Evolutionary conservation across 2,113 vertebrate genomes (phyloP).

Genomic region (Pongo pygmaeus): DNA sequence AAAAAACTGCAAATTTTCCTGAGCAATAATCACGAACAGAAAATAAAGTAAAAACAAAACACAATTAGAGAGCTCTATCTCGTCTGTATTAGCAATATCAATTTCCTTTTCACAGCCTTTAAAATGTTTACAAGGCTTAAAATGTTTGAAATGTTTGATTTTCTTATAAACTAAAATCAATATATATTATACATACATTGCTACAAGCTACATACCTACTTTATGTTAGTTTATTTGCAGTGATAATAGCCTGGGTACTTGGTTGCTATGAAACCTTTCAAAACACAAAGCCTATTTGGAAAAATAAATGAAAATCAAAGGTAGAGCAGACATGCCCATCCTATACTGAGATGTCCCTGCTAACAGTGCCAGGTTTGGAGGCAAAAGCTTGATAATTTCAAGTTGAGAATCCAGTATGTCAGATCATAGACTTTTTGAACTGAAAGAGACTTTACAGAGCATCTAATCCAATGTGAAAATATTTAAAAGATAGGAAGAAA

Average conservation of each 20-base stretch:
- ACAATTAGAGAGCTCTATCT: neutral
- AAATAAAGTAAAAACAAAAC: neutral
- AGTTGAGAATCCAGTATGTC: neutral
- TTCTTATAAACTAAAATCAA: constrained; percentile 47
- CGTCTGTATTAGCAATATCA: neutral
- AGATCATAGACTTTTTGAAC: neutral
- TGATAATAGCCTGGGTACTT: neutral
- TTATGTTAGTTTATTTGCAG: neutral
- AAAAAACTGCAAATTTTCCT: neutral
- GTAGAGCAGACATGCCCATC: neutral
- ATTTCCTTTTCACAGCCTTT: constrained; percentile 17
- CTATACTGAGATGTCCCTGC: neutral
- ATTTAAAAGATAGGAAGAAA: constrained; percentile 41
- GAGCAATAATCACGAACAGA: neutral
- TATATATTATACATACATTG: neutral
- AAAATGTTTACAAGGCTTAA: constrained; percentile 12
- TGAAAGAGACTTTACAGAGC: neutral
- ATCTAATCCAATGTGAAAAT: neutral
- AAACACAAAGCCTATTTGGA: neutral
- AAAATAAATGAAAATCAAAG: constrained; percentile 50
- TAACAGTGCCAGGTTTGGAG: neutral
- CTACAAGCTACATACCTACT: neutral
- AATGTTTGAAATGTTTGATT: constrained; percentile 48
- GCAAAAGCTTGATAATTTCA: constrained; percentile 36
- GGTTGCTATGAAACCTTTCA: constrained; percentile 35